Evolutionary conservation across 2,888 invertebrate species (phyloP), one percentile per base, ranked within the genome.

Genomic region (Hirtodrosophila histrioides): DNA sequence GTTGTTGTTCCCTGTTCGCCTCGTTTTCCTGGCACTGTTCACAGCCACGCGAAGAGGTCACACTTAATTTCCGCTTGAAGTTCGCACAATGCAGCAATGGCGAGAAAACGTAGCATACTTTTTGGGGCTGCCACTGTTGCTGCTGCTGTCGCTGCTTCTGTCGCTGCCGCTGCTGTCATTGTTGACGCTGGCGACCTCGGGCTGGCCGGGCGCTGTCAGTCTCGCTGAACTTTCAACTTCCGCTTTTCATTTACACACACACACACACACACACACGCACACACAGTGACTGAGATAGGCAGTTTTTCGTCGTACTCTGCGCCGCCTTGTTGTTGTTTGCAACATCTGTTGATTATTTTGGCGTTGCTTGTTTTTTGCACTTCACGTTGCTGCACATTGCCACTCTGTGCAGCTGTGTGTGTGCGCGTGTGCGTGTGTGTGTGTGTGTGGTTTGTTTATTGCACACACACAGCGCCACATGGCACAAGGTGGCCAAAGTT

Each of bases 281-380:
- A 43, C 35, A 11, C 43, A 24, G 56, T n/a, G n/a, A n/a, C n/a
- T n/a, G n/a, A 50, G 76, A 64, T 53, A 75, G 56, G 37, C 74
- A 36, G 62, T 72, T 66, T 69, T 77, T 62, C 66, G 69, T 63
- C 33, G 54, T 54, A 40, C 29, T 50, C 55, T 76, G 53, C 1
- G 64, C 55, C 43, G 66, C 53, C 53, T 73, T 76, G 76, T 60
- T 69, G 63, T 63, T 78, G 70, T 64, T 61, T 72, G 83, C 85
- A 81, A 83, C 84, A 84, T 85, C 84, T 84, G 84, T 84, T 84
- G 84, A 85, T 83, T 85, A 81, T 84, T 84, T 85, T 83, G 76
- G 82, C 60, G 54, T 70, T 69, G 69, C 64, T 78, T 68, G 69
- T 71, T 71, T 76, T 75, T 68, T 75, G 74, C 75, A 71, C 68